A percentile compares a stretch with the other conserved stretches of the same genome.
Conservation (phyloP, 2,888 invertebrate species). For the Gortyna flavago region DNA sequence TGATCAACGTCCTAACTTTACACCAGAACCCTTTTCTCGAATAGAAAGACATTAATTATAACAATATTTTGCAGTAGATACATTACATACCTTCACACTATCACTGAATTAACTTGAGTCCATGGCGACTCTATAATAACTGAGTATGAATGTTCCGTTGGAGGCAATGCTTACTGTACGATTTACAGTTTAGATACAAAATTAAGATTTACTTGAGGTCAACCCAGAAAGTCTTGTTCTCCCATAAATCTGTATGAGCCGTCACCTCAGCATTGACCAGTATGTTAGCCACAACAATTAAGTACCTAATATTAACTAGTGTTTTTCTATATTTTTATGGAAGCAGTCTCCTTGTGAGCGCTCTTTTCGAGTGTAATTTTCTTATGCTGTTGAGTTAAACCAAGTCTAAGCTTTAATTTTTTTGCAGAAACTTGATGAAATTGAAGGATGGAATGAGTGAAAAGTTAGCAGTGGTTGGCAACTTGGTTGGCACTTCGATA, state of each 20-base stretch:
- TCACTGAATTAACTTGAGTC: not conserved
- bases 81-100: too few species aligned
- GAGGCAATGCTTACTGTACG: not conserved
- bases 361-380: not conserved
- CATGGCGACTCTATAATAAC: not conserved
- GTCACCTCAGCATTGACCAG: too few species aligned
- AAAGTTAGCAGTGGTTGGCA: slow-evolving; percentile 93
- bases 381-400: not conserved
- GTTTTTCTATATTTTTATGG: not conserved
- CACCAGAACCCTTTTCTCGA: not conserved
- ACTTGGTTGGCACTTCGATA: slow-evolving; percentile 92
- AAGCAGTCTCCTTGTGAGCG: not conserved
- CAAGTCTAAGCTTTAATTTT: not conserved
- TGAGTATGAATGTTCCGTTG: not conserved
- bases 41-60: not conserved
- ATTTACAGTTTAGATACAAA: not conserved
- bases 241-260: not conserved
- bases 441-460: slow-evolving; percentile 96
- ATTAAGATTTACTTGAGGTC: not conserved
- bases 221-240: too few species aligned
- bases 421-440: slow-evolving; percentile 92
- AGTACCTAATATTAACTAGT: too few species aligned
- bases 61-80: not conserved
- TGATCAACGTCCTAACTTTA: not conserved
- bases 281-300: not conserved